Evolutionary conservation across 2,888 invertebrate species (phyloP).

Genomic region (Lasioglossum villosulum): DNA sequence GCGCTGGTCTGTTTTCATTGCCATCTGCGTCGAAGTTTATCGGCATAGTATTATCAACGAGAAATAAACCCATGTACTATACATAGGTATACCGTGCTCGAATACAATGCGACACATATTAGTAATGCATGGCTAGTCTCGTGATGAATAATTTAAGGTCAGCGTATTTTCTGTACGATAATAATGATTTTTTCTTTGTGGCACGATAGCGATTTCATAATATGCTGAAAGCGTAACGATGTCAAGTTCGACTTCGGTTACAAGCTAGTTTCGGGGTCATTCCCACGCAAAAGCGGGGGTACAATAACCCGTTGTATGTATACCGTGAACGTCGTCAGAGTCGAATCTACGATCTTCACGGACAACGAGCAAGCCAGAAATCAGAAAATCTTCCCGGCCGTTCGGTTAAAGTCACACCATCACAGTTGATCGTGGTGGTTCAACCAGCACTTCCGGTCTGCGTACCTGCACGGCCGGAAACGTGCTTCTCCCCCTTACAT

Average conservation of each 20-base stretch:
- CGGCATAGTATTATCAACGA: not conserved
- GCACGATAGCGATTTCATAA: conserved; percentile 35
- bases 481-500: conserved; percentile 51
- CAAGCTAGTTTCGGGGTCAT: conserved; percentile 47
- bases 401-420: conserved; percentile 66
- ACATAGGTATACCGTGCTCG: not conserved
- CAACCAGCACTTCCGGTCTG: conserved; percentile 72
- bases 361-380: conserved; percentile 61
- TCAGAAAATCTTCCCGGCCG: conserved; percentile 72
- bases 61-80: not conserved
- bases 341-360: conserved; percentile 72
- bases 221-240: conserved; percentile 51
- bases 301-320: conserved; percentile 57
- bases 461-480: conserved; percentile 76
- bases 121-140: not conserved
- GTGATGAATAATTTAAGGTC: conserved; percentile 9
- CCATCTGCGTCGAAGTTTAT: not conserved
- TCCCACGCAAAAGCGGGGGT: conserved; percentile 56
- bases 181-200: not conserved
- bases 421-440: conserved; percentile 67
- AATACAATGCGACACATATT: not conserved
- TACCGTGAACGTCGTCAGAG: conserved; percentile 45
- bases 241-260: conserved; percentile 57
- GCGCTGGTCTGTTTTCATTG: not conserved
- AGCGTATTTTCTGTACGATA: not conserved